Base-by-base conservation (phyloP, 37 sponge, comb jelly and placozoan species). In the Lycopodina hypogea region DNA sequence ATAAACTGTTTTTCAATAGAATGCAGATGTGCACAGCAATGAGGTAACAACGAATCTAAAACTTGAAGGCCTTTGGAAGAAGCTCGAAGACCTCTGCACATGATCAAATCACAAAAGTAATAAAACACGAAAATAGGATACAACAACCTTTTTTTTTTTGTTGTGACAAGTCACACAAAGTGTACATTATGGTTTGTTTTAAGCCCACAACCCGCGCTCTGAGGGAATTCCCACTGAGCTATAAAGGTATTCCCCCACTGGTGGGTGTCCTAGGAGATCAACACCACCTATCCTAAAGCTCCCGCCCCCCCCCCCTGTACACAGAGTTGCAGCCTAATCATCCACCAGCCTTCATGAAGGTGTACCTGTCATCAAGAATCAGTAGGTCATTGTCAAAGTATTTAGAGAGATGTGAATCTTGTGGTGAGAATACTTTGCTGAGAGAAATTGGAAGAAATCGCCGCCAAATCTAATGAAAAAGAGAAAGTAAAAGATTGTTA, bases 21-120 rank as follows among this genome's bases (percentile, higher is more conserved):
- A 32, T 65, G 33, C 30, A 65, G 30, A 9, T 2, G 9, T 3
- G 35, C 34, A 65, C 35, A 65, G 34, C 66, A 65, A 2, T 65
- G 33, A 17, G 66, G 66, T 33, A 65, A 32, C 17, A 65, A 30
- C 30, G 66, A 32, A 65, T 65, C 66, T 12, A 65, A 65, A 65
- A 65, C 35, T 30, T 65, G 66, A 15, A 65, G 35, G 18, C 66
- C 66, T 34, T 65, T 65, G 26, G 35, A 33, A 32, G 66, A 14
- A 30, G 35, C 66, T 33, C 66, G 26, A 29, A 65, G 30, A 17
- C 66, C 66, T 32, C 66, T 65, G 34, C 18, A 12, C 12, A 26
- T 59, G 17, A 28, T 6, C 18, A 59, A 59, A 59, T 28, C 6
- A 17, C 6, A 59, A 59, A 59, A 59, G 12, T n/a, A n/a, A n/a